phyloP scores from a whole-genome alignment of 2,797 vertebrate species.

The Bradypodion pumilum region DNA sequence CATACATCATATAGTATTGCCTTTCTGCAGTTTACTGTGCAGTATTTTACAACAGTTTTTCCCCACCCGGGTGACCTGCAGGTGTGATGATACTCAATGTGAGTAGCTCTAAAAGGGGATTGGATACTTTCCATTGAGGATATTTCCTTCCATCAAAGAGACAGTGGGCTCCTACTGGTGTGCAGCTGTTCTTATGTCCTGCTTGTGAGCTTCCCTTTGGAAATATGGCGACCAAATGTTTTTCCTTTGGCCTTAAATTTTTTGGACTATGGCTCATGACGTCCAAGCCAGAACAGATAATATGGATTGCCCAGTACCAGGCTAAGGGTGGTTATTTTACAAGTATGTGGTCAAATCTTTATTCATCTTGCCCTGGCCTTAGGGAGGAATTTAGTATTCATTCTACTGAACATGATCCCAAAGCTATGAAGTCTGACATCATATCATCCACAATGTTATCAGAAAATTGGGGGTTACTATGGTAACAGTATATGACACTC shows the following conservation, averaged over 20 bases:
- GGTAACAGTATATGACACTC: constrained; percentile 45
- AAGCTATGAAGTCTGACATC: constrained; percentile 28
- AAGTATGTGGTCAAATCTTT: not conserved
- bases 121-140: not conserved
- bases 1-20: not conserved
- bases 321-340: not conserved
- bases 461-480: constrained; percentile 52
- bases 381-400: constrained; percentile 30
- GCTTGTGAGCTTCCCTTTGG: not conserved
- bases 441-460: constrained; percentile 14
- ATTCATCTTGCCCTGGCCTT: not conserved
- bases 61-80: not conserved
- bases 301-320: not conserved
- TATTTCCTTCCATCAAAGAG: not conserved
- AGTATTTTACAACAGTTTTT: not conserved
- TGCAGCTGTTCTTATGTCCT: not conserved
- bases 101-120: not conserved
- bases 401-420: not conserved
- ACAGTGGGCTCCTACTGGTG: not conserved
- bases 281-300: not conserved
- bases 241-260: no score
- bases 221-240: no score
- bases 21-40: not conserved
- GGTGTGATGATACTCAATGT: not conserved
- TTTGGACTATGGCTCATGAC: not conserved